Evolutionary conservation across 2,797 vertebrate species (phyloP).

Genomic region (Rousettus madagascariensis): DNA sequence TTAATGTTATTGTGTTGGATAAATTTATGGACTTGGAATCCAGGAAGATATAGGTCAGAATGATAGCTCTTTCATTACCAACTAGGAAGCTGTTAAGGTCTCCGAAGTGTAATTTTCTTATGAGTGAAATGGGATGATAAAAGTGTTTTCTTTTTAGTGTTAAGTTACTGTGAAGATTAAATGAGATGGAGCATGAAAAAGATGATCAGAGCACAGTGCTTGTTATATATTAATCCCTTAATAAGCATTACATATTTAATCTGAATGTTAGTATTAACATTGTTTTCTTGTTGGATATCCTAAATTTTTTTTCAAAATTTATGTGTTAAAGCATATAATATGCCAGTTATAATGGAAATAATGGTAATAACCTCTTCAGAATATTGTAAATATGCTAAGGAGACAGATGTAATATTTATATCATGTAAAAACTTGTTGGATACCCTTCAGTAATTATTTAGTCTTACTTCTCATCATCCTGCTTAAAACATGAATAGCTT

Average conservation of each 20-base stretch:
- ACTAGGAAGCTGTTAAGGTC: neutral
- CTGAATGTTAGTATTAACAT: neutral
- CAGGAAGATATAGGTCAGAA: neutral
- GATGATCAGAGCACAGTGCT: neutral
- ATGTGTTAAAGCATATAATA: neutral
- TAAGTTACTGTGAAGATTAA: conserved; percentile 5
- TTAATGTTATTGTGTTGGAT: neutral
- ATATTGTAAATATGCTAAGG: neutral
- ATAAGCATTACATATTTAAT: neutral
- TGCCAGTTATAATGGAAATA: neutral
- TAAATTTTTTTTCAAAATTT: neutral
- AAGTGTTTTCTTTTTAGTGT: neutral
- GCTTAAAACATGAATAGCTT: neutral
- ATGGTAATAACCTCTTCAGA: neutral
- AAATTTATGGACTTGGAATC: neutral
- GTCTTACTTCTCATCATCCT: neutral
- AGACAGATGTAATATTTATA: conserved; percentile 1
- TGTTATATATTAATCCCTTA: neutral
- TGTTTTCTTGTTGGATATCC: neutral
- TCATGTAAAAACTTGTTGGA: neutral
- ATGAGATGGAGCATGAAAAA: neutral
- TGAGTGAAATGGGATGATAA: neutral
- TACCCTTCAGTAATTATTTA: conserved; percentile 38
- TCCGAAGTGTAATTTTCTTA: neutral
- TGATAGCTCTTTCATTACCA: neutral